Percentiles rank a stretch among this genome's conserved stretches.
These are phyloP conservation scores for Sphaerodactylus townsendi DNA, from an alignment of 2,113 vertebrate species.

Conservation along the genomic window DNA sequence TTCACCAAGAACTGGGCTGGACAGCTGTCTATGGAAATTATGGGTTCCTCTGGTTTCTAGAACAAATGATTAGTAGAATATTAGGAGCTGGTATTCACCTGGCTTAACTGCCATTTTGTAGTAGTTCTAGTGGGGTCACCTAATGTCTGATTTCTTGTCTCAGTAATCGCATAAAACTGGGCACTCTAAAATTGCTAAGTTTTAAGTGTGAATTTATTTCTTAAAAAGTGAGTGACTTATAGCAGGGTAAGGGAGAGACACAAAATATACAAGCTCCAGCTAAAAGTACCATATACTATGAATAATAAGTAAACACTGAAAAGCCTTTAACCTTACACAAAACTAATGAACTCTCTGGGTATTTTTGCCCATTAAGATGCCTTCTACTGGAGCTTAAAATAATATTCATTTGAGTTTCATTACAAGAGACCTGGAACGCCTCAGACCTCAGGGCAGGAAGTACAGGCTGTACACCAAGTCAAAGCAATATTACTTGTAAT, in stretches of 20 bases:
- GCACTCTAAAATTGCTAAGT: background rate
- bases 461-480: background rate
- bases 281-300: background rate
- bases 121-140: background rate
- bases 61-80: background rate
- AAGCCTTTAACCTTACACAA: slow-evolving; percentile 2
- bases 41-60: background rate
- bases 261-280: background rate
- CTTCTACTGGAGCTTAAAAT: background rate
- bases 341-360: slow-evolving; percentile 5
- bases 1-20: background rate
- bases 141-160: background rate
- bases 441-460: background rate
- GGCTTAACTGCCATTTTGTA: background rate
- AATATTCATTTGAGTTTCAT: background rate
- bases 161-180: background rate
- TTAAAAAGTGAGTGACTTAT: background rate
- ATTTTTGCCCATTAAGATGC: slow-evolving; percentile 1
- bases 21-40: background rate
- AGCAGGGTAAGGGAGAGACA: background rate
- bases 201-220: background rate
- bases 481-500: background rate
- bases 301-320: background rate
- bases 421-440: background rate
- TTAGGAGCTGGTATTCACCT: background rate